Evolutionary conservation across 2,888 invertebrate genomes (phyloP), one percentile per base, ranked within the genome.

Genomic region (Parelbella ahira): DNA sequence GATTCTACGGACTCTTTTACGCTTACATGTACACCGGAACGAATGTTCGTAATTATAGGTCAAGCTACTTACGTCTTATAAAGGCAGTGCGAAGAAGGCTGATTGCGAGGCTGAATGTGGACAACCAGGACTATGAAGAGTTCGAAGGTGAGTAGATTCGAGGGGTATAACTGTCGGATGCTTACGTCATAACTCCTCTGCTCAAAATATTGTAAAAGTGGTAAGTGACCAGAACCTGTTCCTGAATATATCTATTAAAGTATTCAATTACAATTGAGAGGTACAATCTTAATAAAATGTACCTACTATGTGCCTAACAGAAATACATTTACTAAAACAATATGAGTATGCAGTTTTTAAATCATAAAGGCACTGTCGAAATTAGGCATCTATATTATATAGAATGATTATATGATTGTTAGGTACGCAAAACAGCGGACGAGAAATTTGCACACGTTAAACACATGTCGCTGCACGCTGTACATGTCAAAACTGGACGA

Each of bases 381-480:
- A n/a, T n/a, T n/a, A n/a, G n/a, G n/a, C n/a, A n/a, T n/a, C n/a
- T n/a, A n/a, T n/a, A 25, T 5, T 25, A 25, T n/a, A 15, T 15
- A 15, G 15, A 15, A n/a, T 1, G 11, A n/a, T 10, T n/a, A 3
- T 2, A 2, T n/a, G 12, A 11, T 15, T 38, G 21, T 12, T 9
- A 20, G n/a, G 6, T 7, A 52, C 65, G 73, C 72, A 77, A 74
- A 72, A 56, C 63, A 53, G 21, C 23, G 24, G 38, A 18, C 19
- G 18, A 15, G 23, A 29, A 38, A 33, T 38, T 27, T 27, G 33
- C 25, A 29, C 32, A 33, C 32, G 33, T 10, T 29, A 42, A 42
- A 11, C 42, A 41, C 25, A 42, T 36, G 39, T 27, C 39, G 33
- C 25, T 24, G 20, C 20, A 25, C 18, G 13, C 25, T 13, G 21